Percentiles rank a stretch among this genome's conserved stretches.
Evolutionary conservation across 2,113 vertebrate species (phyloP).

Genomic region (Poeciliopsis turrubarensis): DNA sequence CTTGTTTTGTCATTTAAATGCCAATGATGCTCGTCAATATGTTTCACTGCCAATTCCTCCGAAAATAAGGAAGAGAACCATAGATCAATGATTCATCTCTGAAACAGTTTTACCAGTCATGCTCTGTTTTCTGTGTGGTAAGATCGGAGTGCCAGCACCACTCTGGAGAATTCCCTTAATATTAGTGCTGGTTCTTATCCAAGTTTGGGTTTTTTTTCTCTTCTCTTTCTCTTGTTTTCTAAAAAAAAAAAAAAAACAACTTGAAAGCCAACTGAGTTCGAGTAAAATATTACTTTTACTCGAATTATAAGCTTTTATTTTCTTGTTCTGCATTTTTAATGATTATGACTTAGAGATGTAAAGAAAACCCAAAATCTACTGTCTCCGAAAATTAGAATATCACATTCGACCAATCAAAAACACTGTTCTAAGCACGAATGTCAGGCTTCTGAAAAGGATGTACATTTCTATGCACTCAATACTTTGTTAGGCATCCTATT

Average conservation of each 20-base stretch:
- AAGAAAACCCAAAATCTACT: too few species aligned
- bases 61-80: constrained; percentile 3
- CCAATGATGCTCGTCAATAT: constrained; percentile 7
- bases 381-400: too few species aligned
- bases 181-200: constrained; percentile 24
- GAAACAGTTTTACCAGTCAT: neutral
- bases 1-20: constrained; percentile 17
- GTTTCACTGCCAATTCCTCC: constrained; percentile 11
- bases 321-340: too few species aligned
- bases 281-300: constrained; percentile 5
- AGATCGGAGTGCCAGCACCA: constrained; percentile 12
- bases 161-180: constrained; percentile 6
- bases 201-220: constrained; percentile 6
- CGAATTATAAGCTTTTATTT: too few species aligned
- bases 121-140: constrained; percentile 1
- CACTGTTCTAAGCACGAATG: too few species aligned
- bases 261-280: constrained; percentile 8
- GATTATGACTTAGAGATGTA: too few species aligned
- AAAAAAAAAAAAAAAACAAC: neutral
- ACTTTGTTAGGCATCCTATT: too few species aligned
- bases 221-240: constrained; percentile 8
- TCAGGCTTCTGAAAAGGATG: too few species aligned
- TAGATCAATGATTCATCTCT: constrained; percentile 7
- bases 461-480: too few species aligned
- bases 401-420: too few species aligned